Conservation (phyloP, 1,140 invertebrate genomes). For the Trissolcus basalis region DNA sequence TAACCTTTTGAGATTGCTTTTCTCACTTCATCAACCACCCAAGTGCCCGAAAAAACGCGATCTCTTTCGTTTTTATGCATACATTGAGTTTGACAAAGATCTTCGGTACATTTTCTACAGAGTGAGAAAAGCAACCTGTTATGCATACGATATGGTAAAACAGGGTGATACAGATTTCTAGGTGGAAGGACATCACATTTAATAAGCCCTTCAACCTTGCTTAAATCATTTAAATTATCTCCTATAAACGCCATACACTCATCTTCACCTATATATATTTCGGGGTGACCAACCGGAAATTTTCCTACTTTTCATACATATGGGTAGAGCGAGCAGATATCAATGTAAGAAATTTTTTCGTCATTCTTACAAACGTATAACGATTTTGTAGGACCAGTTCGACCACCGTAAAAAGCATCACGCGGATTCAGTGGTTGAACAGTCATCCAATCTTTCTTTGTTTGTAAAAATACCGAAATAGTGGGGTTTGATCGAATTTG, state of each 20-base stretch:
- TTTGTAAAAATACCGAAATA: not conserved
- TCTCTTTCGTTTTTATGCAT: not conserved
- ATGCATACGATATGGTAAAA: constrained; percentile 5
- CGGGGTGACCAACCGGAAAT: not conserved
- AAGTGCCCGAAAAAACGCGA: not conserved
- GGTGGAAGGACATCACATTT: not conserved
- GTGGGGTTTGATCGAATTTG: not conserved
- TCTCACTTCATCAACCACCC: not conserved
- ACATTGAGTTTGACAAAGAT: not conserved
- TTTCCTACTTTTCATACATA: not conserved
- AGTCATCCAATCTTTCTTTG: too few relatives aligned
- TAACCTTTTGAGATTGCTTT: not conserved
- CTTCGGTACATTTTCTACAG: not conserved
- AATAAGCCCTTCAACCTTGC: not conserved
- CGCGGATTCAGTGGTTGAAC: not conserved
- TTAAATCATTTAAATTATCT: not conserved
- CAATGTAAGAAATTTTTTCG: constrained; percentile 4
- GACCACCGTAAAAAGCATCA: constrained; percentile 3
- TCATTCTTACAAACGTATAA: not conserved
- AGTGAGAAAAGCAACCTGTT: not conserved
- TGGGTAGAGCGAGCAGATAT: not conserved
- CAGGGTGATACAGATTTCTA: not conserved
- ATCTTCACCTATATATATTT: not conserved
- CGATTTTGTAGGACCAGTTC: not conserved
- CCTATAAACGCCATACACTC: not conserved